Evolutionary conservation across 2,888 invertebrate species (phyloP).

Genomic region (Diarsia rubi): DNA sequence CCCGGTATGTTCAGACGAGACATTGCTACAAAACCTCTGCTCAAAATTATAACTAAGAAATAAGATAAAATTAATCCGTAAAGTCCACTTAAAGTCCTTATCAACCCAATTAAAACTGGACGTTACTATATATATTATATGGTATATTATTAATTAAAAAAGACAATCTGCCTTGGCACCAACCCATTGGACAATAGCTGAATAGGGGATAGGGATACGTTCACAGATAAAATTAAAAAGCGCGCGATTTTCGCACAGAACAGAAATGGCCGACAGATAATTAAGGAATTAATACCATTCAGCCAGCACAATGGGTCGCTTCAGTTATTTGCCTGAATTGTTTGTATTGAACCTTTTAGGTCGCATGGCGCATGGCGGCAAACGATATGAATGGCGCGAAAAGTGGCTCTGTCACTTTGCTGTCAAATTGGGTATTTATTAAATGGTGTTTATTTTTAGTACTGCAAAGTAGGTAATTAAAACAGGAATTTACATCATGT

Average conservation of each 20-base stretch:
- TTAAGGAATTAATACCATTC: slow-evolving; percentile 51
- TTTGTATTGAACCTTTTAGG: slow-evolving; percentile 48
- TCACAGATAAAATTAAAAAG: slow-evolving; percentile 46
- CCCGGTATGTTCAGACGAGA: too few relatives aligned
- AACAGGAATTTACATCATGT: not conserved
- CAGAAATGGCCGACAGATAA: slow-evolving; percentile 37
- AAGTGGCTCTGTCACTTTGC: slow-evolving; percentile 28
- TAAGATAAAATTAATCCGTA: not conserved
- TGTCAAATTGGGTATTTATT: slow-evolving; percentile 37
- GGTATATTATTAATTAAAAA: slow-evolving; percentile 47
- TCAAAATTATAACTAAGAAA: not conserved
- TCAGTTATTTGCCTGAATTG: slow-evolving; percentile 42
- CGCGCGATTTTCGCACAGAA: slow-evolving; percentile 33
- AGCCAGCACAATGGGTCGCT: slow-evolving; percentile 38
- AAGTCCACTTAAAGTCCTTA: not conserved
- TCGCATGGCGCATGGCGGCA: slow-evolving; percentile 6
- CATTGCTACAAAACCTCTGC: not conserved
- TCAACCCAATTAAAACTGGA: slow-evolving; percentile 13
- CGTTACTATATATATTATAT: slow-evolving; percentile 35
- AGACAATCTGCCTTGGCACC: slow-evolving; percentile 13
- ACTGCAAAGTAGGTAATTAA: slow-evolving; percentile 16
- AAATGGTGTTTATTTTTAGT: not conserved
- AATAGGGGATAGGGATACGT: slow-evolving; percentile 47
- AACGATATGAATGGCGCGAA: slow-evolving; percentile 21
- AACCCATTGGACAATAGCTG: slow-evolving; percentile 42